Evolutionary conservation across 2,113 vertebrate genomes (phyloP).

Genomic region (Epinephelus cyanopodus): DNA sequence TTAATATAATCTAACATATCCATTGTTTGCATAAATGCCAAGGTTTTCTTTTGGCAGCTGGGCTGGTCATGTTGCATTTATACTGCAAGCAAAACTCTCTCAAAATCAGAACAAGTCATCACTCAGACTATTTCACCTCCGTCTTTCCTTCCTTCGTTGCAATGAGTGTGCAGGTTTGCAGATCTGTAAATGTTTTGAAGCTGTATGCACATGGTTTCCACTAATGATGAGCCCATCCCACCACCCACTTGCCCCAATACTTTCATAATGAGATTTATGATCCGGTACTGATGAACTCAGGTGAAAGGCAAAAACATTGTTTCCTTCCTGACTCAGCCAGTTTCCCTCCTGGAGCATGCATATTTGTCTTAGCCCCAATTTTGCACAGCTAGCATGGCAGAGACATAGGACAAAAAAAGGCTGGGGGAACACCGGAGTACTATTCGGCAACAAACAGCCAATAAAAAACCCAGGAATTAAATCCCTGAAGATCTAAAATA

Average conservation of each 20-base stretch:
- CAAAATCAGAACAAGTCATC: neutral
- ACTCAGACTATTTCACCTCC: neutral
- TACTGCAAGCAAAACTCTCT: no score
- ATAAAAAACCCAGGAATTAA: neutral
- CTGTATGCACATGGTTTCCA: neutral
- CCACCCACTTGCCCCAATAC: slow-evolving; percentile 50
- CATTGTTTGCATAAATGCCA: no score
- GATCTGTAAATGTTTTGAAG: neutral
- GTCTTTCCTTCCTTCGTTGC: neutral
- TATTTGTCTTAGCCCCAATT: slow-evolving; percentile 48
- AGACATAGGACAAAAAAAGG: neutral
- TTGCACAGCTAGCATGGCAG: neutral
- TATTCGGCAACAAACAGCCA: neutral
- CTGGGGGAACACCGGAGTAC: slow-evolving; percentile 5
- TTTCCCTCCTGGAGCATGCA: slow-evolving; percentile 7
- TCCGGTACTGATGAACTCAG: slow-evolving; percentile 22
- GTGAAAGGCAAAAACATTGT: slow-evolving; percentile 49
- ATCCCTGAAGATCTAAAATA: neutral
- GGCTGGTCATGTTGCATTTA: no score
- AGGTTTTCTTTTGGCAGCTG: no score
- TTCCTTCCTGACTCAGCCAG: slow-evolving; percentile 68
- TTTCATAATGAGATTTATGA: slow-evolving; percentile 68
- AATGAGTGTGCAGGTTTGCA: neutral
- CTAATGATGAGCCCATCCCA: neutral
- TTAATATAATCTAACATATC: no score